Evolutionary conservation across 2,888 invertebrate genomes (phyloP).

Genomic region (Terebella lapidaria): DNA sequence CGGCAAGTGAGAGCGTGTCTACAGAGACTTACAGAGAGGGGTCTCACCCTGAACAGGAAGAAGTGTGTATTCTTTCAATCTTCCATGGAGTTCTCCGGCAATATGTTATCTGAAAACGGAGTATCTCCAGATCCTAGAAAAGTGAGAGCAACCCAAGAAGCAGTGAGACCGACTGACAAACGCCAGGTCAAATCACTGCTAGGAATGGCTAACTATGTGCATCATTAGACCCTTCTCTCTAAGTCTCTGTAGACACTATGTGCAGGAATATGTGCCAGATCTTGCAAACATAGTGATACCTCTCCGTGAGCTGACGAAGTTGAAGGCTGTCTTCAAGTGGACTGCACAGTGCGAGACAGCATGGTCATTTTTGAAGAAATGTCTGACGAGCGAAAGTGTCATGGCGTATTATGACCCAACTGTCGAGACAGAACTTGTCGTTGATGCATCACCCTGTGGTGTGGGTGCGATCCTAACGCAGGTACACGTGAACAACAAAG

Average conservation of each 20-base stretch:
- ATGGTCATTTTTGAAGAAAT: not conserved
- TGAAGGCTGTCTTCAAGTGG: not conserved
- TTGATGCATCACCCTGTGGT: not conserved
- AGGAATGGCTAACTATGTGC: not conserved
- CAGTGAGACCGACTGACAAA: not conserved
- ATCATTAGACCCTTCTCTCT: no score
- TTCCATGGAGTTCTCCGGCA: not conserved
- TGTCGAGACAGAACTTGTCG: not conserved
- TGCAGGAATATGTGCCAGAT: not conserved
- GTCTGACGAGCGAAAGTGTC: not conserved
- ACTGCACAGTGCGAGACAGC: not conserved
- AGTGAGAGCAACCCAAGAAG: not conserved
- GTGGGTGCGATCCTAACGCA: not conserved
- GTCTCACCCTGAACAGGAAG: not conserved
- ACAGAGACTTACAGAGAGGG: not conserved
- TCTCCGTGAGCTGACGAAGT: not conserved
- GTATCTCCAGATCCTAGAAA: not conserved
- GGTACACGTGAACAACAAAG: not conserved
- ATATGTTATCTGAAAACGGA: not conserved
- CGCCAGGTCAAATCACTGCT: not conserved
- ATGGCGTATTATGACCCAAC: not conserved
- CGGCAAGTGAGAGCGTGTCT: not conserved
- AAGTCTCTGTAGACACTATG: no score
- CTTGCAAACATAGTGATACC: not conserved
- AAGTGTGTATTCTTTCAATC: no score